Base-by-base conservation (phyloP, 2,113 vertebrate species). In the Eretmochelys imbricata region DNA sequence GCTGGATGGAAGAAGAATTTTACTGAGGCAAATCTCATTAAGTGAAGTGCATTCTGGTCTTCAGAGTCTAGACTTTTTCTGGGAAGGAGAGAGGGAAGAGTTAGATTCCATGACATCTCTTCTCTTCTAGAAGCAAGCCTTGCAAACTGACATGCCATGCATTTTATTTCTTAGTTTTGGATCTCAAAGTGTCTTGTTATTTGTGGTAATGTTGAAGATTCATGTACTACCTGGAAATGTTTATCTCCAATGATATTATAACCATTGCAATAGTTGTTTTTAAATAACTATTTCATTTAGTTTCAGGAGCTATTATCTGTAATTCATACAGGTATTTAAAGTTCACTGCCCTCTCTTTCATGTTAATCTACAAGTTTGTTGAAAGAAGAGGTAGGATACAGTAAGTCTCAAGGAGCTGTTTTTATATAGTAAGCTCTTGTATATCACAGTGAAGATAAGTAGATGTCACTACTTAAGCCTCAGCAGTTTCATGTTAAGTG, bases 31-130 rank as follows among this genome's bases (percentile, higher is more conserved):
- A 62, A 82, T 93, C 72, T 93, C 0, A 42, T 42, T 42, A 42
- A 42, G 38, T 42, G 38, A 3, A 75, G 50, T 98, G 98, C 98
- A 93, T 95, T 96, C 89, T 97, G 98, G 97, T 99, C 98, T 99
- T 99, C 97, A 97, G 97, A 96, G 96, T 94, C 96, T 94, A 53
- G 75, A 38, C 46, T 95, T 93, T 54, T 94, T 97, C 98, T 98
- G 89, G 12, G 88, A 97, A 97, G 65, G n/a, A 97, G 92, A 80
- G 82, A 51, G 46, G 87, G 46, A 25, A 49, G 6, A 96, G 11
- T 95, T 93, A 65, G 59, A 87, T 88, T 91, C 89, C 20, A 96
- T 51, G n/a, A 48, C 0, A 72, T 35, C 0, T 29, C 57, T 94
- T 82, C 19, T n/a, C 54, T 94, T 82, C 19, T 82, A 89, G 62